Evolutionary conservation across 2,797 vertebrate genomes (phyloP).

Genomic region (Pangasius mekongensis): DNA sequence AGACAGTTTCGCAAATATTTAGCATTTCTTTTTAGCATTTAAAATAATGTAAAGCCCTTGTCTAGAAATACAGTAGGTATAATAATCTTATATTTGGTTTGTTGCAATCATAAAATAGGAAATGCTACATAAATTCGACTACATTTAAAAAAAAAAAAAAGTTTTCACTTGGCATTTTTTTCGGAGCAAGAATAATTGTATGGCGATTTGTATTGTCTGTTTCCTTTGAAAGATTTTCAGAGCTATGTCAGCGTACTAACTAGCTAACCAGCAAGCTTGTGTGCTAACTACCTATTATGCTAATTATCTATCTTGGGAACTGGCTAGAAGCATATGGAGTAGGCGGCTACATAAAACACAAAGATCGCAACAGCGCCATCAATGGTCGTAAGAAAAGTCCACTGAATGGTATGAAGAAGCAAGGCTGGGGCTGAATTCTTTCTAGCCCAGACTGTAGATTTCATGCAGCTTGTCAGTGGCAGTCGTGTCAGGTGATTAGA

Average conservation of each 20-base stretch:
- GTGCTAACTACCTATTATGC: background rate
- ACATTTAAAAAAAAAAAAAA: too few species aligned
- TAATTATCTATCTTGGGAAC: background rate
- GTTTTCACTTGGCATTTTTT: background rate
- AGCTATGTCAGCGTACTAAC: background rate
- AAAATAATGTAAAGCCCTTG: background rate
- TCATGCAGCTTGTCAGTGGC: background rate
- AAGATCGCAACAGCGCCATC: background rate
- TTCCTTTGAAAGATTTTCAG: background rate
- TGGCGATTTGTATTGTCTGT: background rate
- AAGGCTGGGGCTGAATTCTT: background rate
- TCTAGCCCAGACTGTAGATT: background rate
- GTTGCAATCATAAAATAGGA: background rate
- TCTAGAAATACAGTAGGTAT: background rate
- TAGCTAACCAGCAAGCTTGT: background rate
- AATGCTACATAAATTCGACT: background rate
- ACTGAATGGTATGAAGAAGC: background rate
- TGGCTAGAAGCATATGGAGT: background rate
- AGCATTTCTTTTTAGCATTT: too few species aligned
- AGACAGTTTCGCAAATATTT: background rate
- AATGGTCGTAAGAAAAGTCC: background rate
- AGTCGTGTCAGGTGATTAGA: background rate
- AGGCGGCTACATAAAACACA: background rate
- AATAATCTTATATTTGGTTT: background rate
- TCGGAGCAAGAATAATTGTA: background rate